A percentile compares a stretch with the other conserved stretches of the same genome.
phyloP scores from a whole-genome alignment of 2,113 vertebrate genomes.

The Carassius carassius region DNA sequence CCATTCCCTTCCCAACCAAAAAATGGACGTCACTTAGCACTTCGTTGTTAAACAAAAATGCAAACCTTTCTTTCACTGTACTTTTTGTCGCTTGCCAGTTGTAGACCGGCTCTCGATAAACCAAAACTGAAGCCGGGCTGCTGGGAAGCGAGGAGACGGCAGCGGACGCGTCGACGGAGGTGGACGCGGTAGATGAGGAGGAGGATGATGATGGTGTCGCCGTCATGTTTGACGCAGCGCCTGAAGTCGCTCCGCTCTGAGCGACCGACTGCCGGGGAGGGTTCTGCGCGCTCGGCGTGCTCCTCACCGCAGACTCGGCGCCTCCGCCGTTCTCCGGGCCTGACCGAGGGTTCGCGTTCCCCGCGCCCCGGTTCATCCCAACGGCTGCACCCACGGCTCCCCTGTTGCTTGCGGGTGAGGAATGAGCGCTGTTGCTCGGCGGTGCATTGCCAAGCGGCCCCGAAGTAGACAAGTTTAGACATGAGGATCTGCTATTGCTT shows the following conservation, averaged over 20 bases:
- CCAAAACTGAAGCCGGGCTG: slow-evolving; percentile 69
- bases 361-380: slow-evolving; percentile 48
- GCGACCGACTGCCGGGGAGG: slow-evolving; percentile 52
- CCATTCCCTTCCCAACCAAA: slow-evolving; percentile 86
- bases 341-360: slow-evolving; percentile 63
- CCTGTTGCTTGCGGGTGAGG: slow-evolving; percentile 62
- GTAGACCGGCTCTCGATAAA: slow-evolving; percentile 81
- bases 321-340: slow-evolving; percentile 64
- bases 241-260: slow-evolving; percentile 53
- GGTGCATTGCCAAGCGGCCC: slow-evolving; percentile 63
- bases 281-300: slow-evolving; percentile 55
- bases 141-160: slow-evolving; percentile 65
- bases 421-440: slow-evolving; percentile 61
- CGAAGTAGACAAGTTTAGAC: slow-evolving; percentile 62
- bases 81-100: slow-evolving; percentile 88
- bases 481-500: slow-evolving; percentile 66
- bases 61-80: slow-evolving; percentile 86
- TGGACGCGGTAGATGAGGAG: slow-evolving; percentile 44
- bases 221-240: slow-evolving; percentile 58
- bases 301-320: slow-evolving; percentile 58
- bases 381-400: slow-evolving; percentile 58
- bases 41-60: slow-evolving; percentile 89
- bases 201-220: slow-evolving; percentile 47
- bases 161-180: slow-evolving; percentile 56
- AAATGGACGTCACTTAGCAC: slow-evolving; percentile 90